Evolutionary conservation across 1,140 invertebrate genomes (phyloP), one percentile per base, ranked within the genome.

Genomic region (Mycetomoellerius zeteki): DNA sequence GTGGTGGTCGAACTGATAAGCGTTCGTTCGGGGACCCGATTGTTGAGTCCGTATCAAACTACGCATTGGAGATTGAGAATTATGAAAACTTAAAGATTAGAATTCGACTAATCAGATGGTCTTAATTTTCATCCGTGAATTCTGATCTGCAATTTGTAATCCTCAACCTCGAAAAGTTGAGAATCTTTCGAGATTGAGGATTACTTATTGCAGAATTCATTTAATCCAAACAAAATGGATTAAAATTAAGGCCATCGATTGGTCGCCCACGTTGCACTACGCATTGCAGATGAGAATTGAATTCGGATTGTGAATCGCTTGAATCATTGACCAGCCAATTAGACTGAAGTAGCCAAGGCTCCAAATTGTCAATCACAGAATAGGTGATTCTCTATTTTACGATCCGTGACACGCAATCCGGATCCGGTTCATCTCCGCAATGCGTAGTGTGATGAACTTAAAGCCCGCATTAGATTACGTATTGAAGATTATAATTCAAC

Each of bases 1-100:
- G 27, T 52, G 47, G 30, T 62, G 37, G 62, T 60, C 80, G 47
- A 43, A 8, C 27, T 14, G 72, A 85, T 64, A 85, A 81, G 24
- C 81, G 3, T 3, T 27, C 47, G 30, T 7, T 54, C n/a, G 47
- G 62, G 30, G 27, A 43, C 14, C 16, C 21, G 24, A 56, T 27
- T 33, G 16, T 67, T 8, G 19, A 50, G 19, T 1, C 0, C 19
- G 7, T 27, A 47, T 33, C 27, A 19, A 24, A 33, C 16, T 64
- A 8, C 16, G 16, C 27, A 19, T 19, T 62, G 14, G 24, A 27
- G 60, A 64, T 64, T 64, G 16, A 19, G 62, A 30, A 64, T 64
- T 30, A 8, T 14, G 16, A 30, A 33, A n/a, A n/a, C n/a, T 0
- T 30, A 30, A 43, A 43, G 27, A 67, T 67, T 43, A 27, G 58